Evolutionary conservation across 1,140 invertebrate genomes (phyloP).

Genomic region (Copidosoma floridanum): DNA sequence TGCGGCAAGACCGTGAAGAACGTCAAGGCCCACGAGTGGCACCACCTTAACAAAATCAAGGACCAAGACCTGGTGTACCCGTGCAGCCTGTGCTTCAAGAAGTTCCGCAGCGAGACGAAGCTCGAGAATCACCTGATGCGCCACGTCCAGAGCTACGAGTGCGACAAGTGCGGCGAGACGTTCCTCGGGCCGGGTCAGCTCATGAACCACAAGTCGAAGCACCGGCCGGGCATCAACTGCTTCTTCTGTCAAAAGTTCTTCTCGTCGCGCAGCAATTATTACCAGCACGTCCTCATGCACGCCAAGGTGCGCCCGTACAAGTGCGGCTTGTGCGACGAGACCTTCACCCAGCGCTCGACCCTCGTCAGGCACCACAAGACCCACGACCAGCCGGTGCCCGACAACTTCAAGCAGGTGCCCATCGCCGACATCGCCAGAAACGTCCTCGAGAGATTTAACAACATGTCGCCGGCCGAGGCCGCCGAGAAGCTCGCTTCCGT

Average conservation of each 20-base stretch:
- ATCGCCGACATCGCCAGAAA: slow-evolving; percentile 35
- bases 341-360: slow-evolving; percentile 44
- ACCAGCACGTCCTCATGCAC: slow-evolving; percentile 62
- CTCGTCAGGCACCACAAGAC: slow-evolving; percentile 37
- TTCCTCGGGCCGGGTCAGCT: slow-evolving; percentile 52
- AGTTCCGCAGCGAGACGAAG: slow-evolving; percentile 48
- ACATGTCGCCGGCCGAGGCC: too few species aligned
- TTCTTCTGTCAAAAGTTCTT: slow-evolving; percentile 54
- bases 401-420: neutral
- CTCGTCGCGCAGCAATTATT: slow-evolving; percentile 36
- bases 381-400: slow-evolving; percentile 25
- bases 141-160: slow-evolving; percentile 38
- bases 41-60: slow-evolving; percentile 27
- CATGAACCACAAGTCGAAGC: slow-evolving; percentile 58
- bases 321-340: slow-evolving; percentile 49
- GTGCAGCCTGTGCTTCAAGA: slow-evolving; percentile 54
- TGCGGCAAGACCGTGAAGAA: slow-evolving; percentile 36
- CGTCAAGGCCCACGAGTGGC: slow-evolving; percentile 36
- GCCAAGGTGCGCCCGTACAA: slow-evolving; percentile 65
- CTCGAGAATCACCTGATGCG: slow-evolving; percentile 52
- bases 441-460: slow-evolving; percentile 21
- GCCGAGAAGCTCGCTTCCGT: neutral
- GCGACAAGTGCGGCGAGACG: slow-evolving; percentile 40
- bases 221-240: slow-evolving; percentile 59
- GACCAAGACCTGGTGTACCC: slow-evolving; percentile 33